Conservation (phyloP, 1,140 invertebrate genomes). For the Amyelois transitella region DNA sequence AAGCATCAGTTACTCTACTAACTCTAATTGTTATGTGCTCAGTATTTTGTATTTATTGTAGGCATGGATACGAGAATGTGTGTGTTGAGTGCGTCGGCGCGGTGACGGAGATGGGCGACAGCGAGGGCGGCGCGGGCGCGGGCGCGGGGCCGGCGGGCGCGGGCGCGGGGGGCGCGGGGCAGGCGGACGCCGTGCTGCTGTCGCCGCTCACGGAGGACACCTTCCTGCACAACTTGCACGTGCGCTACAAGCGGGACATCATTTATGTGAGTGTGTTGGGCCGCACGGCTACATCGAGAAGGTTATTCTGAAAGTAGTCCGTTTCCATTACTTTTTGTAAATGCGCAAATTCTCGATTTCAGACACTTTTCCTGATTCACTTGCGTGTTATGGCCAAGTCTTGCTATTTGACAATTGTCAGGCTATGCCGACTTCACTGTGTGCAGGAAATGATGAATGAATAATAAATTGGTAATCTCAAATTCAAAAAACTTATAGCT, state of each 20-base stretch:
- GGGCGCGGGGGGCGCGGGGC: constrained; percentile 74
- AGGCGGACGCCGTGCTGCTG: constrained; percentile 84
- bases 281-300: too few species aligned
- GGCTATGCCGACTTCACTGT: too few species aligned
- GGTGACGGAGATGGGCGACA: constrained; percentile 34
- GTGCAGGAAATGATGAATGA: too few species aligned
- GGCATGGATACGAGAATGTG: not conserved
- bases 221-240: constrained; percentile 84
- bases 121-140: constrained; percentile 20
- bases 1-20: too few species aligned
- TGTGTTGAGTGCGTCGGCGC: constrained; percentile 9
- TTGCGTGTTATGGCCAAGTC: too few species aligned
- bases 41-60: not conserved
- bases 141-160: constrained; percentile 46
- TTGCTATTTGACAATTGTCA: too few species aligned
- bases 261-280: constrained; percentile 81
- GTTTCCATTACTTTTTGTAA: too few species aligned
- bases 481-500: too few species aligned
- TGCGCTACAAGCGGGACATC: constrained; percentile 84
- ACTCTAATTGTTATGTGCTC: not conserved
- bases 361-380: too few species aligned
- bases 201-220: constrained; percentile 85
- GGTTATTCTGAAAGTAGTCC: too few species aligned
- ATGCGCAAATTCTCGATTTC: too few species aligned
- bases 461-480: too few species aligned